Percentiles rank a stretch among this genome's conserved stretches.
Evolutionary conservation across 2,113 vertebrate species (phyloP).

Genomic region (Grantiella picta): DNA sequence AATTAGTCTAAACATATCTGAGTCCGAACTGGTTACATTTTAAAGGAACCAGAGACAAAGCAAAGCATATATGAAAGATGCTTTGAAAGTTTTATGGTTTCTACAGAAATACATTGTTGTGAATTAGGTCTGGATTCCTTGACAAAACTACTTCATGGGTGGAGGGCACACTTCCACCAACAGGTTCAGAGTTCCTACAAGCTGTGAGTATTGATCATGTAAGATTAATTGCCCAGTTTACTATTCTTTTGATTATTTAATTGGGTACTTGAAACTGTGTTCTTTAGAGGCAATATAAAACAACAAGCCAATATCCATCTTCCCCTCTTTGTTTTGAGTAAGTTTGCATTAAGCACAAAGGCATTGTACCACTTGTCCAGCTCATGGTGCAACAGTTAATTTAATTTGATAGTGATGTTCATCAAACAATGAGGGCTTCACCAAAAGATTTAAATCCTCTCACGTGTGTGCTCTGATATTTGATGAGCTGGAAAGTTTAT

Average conservation of each 20-base stretch:
- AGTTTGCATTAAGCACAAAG: neutral
- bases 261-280: neutral
- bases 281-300: neutral
- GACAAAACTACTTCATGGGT: neutral
- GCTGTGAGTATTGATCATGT: neutral
- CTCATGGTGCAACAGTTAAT: neutral
- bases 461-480: neutral
- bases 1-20: neutral
- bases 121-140: neutral
- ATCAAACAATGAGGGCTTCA: neutral
- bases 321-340: neutral
- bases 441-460: neutral
- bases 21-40: neutral
- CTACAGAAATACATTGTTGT: neutral
- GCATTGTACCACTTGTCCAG: neutral
- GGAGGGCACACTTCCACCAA: neutral
- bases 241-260: neutral
- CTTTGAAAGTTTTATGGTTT: neutral
- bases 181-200: neutral
- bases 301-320: neutral
- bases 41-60: neutral
- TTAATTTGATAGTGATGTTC: neutral
- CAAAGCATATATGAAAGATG: neutral
- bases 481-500: neutral
- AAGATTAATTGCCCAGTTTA: neutral